Evolutionary conservation across 2,113 vertebrate genomes (phyloP).

Genomic region (Suncus etruscus): DNA sequence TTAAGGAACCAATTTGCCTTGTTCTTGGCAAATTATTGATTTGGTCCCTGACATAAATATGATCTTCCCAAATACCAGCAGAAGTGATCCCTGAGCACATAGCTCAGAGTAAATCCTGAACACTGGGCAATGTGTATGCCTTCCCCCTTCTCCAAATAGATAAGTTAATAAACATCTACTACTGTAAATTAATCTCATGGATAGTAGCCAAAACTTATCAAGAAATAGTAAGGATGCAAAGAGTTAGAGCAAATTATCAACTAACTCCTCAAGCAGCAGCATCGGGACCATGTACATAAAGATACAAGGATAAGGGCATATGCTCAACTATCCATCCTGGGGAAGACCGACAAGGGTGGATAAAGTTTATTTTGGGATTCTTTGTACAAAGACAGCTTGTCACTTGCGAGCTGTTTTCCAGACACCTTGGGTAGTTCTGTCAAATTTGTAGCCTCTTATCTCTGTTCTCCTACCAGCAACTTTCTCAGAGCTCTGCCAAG

Average conservation of each 20-base stretch:
- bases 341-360: background rate
- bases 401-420: background rate
- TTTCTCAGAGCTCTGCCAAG: background rate
- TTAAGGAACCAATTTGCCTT: too few relatives aligned
- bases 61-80: too few relatives aligned
- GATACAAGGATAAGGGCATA: fast-evolving
- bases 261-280: background rate
- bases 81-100: too few relatives aligned
- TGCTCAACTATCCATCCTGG: background rate
- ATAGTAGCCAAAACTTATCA: background rate
- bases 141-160: too few relatives aligned
- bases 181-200: background rate
- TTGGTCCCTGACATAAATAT: too few relatives aligned
- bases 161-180: too few relatives aligned
- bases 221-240: background rate
- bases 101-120: too few relatives aligned
- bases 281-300: background rate
- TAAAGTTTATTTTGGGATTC: background rate
- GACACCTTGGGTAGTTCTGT: background rate
- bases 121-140: too few relatives aligned
- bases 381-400: background rate
- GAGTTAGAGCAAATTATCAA: background rate
- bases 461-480: fast-evolving
- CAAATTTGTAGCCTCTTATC: fast-evolving
- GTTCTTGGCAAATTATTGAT: too few relatives aligned